Conservation (phyloP, 2,797 vertebrate genomes). For the Odontamblyopus lacepedii region DNA sequence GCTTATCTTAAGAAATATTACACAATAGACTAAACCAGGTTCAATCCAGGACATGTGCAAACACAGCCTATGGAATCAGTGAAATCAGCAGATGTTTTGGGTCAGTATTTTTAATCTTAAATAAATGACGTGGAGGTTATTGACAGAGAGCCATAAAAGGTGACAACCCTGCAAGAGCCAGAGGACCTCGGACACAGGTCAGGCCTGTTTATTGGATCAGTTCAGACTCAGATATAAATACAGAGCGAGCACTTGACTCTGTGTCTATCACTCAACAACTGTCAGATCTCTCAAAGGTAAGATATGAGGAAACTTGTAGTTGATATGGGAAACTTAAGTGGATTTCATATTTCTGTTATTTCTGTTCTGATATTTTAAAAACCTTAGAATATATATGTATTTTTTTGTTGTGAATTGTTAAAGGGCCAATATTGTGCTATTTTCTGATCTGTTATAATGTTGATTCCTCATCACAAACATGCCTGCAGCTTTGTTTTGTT, state of each 20-base stretch:
- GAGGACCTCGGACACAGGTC: slow-evolving; percentile 73
- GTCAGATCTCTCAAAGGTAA: slow-evolving; percentile 45
- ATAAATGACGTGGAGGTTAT: slow-evolving; percentile 63
- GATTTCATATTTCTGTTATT: too few species aligned
- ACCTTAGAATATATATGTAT: too few species aligned
- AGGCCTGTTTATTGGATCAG: slow-evolving; percentile 45
- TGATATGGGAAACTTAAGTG: not conserved
- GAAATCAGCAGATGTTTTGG: not conserved
- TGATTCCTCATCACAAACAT: too few species aligned
- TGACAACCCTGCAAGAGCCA: slow-evolving; percentile 53
- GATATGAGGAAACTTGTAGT: not conserved
- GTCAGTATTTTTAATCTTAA: not conserved
- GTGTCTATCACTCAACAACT: slow-evolving; percentile 3
- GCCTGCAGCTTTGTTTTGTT: too few species aligned
- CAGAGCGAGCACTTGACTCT: not conserved
- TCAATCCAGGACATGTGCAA: not conserved
- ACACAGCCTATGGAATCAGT: not conserved
- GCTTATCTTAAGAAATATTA: too few species aligned
- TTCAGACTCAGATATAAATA: slow-evolving; percentile 62
- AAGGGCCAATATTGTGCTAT: too few species aligned
- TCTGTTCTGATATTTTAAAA: too few species aligned
- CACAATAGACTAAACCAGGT: not conserved
- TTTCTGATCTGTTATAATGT: too few species aligned
- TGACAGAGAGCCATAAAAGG: slow-evolving; percentile 66
- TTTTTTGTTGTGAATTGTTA: too few species aligned